Base-by-base conservation (phyloP, 2,888 invertebrate genomes). In the Eupeodes latifasciatus region DNA sequence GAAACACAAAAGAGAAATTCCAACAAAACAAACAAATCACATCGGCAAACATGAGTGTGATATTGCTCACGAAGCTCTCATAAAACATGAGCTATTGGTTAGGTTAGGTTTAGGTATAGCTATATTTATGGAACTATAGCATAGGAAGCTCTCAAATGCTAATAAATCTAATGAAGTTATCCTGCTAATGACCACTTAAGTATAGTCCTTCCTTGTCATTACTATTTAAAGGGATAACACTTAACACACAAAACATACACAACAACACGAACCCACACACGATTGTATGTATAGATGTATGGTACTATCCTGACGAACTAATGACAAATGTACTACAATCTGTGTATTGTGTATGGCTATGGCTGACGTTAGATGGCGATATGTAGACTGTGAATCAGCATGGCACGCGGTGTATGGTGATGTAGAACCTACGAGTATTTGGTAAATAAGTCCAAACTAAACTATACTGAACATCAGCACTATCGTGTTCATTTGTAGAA, bases 161-260 rank as follows among this genome's bases (percentile, higher is more conserved):
- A 81, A 80, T 87, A 87, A 84, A 84, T 87, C 84, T 87, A 84
- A 84, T 87, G 57, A 81, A 87, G 77, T 87, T 87, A 87, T 87
- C 61, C 77, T 87, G 80, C 84, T 87, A 87, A 87, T 87, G 87
- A 84, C 84, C 80, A 84, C 80, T 84, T 87, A 81, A 80, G 76
- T 57, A 77, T 72, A 80, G 59, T 67, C 67, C 77, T 71, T 67
- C 77, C 80, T 34, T 53, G 80, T 80, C 72, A 80, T 87, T 76
- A 77, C 27, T 84, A 77, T 84, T 83, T 87, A 72, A 84, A 80
- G 72, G 80, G 75, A 83, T 61, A 61, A 61, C 64, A 69, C 69
- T 71, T 55, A 55, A 61, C 67, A 75, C 51, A 53, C 44, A 64
- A 55, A 40, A 69, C 51, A 69, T 51, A 69, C 34, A 53, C 69